These are phyloP conservation scores for Chesias legatella DNA, from an alignment of 2,888 invertebrate species.

Conservation along the genomic window DNA sequence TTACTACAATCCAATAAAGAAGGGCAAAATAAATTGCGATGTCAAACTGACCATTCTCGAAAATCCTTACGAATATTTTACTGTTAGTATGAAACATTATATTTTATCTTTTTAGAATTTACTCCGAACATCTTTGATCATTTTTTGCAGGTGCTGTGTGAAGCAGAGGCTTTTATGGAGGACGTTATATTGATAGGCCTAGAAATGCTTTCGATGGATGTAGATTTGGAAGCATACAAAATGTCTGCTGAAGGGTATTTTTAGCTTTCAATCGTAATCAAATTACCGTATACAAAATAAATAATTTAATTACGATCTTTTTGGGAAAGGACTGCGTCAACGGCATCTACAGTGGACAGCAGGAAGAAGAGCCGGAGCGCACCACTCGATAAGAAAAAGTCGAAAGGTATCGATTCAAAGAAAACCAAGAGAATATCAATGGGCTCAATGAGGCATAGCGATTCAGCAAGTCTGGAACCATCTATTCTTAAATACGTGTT, in stretches of 20 bases:
- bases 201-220: slow-evolving; percentile 69
- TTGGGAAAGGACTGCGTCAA: slow-evolving; percentile 42
- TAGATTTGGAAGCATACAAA: slow-evolving; percentile 53
- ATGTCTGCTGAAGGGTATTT: slow-evolving; percentile 41
- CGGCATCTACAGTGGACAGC: slow-evolving; percentile 48
- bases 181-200: slow-evolving; percentile 65
- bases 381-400: slow-evolving; percentile 42
- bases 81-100: slow-evolving; percentile 38
- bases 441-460: slow-evolving; percentile 46
- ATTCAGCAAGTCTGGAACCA: slow-evolving; percentile 37
- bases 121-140: too few relatives aligned
- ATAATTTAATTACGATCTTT: not conserved
- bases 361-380: slow-evolving; percentile 52
- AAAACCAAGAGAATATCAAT: slow-evolving; percentile 46
- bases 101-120: not conserved
- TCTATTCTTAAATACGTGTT: slow-evolving; percentile 64
- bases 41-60: slow-evolving; percentile 53
- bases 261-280: slow-evolving; percentile 39
- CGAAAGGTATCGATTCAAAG: slow-evolving; percentile 37
- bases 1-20: slow-evolving; percentile 57
- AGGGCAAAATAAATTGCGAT: slow-evolving; percentile 58
- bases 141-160: slow-evolving; percentile 54
- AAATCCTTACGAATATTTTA: slow-evolving; percentile 67
- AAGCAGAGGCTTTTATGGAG: slow-evolving; percentile 72
- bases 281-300: not conserved